phyloP scores from a whole-genome alignment of 2,888 invertebrate species.

The Drosophila cracens region DNA sequence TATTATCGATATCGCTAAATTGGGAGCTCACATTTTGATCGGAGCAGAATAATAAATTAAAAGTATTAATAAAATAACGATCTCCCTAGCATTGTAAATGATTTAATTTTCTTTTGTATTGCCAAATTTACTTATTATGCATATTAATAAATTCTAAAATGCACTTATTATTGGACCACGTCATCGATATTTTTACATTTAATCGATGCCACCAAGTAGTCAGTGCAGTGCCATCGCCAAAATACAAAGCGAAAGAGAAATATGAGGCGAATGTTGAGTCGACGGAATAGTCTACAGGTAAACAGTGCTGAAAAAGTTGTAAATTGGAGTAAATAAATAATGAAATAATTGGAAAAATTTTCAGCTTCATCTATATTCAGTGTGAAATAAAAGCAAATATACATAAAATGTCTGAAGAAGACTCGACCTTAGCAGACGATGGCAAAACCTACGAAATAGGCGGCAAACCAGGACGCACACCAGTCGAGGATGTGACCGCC shows the following conservation, averaged over 20 bases:
- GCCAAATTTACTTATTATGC: background rate
- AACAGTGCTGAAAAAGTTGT: background rate
- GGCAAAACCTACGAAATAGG: background rate
- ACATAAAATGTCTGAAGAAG: constrained; percentile 28
- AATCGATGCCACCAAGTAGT: background rate
- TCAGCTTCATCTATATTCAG: background rate
- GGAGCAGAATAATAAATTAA: background rate
- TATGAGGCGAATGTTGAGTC: background rate
- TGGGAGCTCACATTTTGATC: background rate
- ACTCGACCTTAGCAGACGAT: constrained; percentile 1
- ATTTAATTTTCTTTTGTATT: background rate
- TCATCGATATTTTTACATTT: constrained; percentile 3
- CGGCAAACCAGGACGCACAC: constrained; percentile 35
- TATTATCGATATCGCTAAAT: background rate
- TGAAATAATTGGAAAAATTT: background rate
- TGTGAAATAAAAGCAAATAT: background rate
- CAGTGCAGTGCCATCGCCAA: constrained; percentile 19
- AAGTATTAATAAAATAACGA: background rate
- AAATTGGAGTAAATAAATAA: background rate
- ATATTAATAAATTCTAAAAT: background rate
- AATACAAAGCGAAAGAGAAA: background rate
- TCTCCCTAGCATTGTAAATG: background rate
- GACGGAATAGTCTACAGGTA: background rate
- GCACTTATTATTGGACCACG: background rate
- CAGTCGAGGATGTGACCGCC: constrained; percentile 40